A percentile compares a stretch with the other conserved stretches of the same genome.
These are phyloP conservation scores for Aromia moschata DNA, from an alignment of 2,888 invertebrate genomes.

Conservation along the genomic window DNA sequence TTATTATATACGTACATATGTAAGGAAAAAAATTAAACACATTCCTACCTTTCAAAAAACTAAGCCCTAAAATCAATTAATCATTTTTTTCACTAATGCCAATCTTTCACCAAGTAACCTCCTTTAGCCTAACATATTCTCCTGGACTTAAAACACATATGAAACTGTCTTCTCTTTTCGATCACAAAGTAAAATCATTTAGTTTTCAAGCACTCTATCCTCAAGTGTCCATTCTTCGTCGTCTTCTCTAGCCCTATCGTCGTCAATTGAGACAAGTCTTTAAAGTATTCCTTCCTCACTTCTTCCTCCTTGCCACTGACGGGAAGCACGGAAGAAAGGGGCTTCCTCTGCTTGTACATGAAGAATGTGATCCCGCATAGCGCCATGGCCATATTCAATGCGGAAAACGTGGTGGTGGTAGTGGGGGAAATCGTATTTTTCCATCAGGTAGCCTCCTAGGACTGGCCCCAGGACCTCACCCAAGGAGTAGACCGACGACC, in stretches of 20 bases:
- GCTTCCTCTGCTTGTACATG: conserved; percentile 20
- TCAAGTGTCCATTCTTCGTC: conserved; percentile 29
- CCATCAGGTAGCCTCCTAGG: conserved; percentile 71
- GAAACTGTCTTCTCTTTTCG: no score
- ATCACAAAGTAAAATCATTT: no score
- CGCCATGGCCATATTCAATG: conserved; percentile 67
- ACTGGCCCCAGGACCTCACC: conserved; percentile 77
- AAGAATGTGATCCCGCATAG: conserved; percentile 47
- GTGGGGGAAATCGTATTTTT: conserved; percentile 74
- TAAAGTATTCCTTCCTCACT: conserved; percentile 22
- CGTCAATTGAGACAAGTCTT: conserved; percentile 23
- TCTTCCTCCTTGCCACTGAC: conserved; percentile 3
- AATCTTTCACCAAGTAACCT: no score
- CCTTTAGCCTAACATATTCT: no score
- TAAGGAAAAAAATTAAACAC: no score
- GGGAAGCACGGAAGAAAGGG: not conserved
- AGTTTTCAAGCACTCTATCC: conserved; percentile 21
- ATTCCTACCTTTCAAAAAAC: no score
- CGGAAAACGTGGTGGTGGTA: conserved; percentile 73
- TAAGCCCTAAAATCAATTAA: no score
- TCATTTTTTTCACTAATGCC: no score
- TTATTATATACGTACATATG: no score
- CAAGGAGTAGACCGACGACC: conserved; percentile 78
- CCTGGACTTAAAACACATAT: no score
- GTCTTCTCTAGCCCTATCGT: conserved; percentile 28